Base-by-base conservation (phyloP, 1,140 invertebrate genomes). In the Maconellicoccus hirsutus region DNA sequence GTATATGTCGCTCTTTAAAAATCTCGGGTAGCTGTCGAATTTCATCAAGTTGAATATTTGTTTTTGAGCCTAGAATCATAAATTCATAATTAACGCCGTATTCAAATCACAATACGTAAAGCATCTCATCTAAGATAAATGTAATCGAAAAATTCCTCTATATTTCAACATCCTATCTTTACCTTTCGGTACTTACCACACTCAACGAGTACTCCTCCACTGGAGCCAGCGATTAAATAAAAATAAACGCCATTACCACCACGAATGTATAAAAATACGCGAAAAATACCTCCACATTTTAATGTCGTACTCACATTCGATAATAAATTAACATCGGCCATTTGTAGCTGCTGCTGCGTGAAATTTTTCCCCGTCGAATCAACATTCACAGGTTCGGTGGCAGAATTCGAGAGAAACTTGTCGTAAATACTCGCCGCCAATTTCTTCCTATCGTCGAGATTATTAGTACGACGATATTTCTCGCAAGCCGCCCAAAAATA, bases 1-100 rank as follows among this genome's bases (percentile, higher is more conserved):
- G 80, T 96, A 97, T 27, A 94, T 81, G 71, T 91, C 87, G 0
- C 93, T 96, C 76, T 94, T 91, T 26, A 98, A 83, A 80, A 98
- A 98, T 27, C 94, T 85, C 33, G 92, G 90, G 82, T 97, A 98
- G 81, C 93, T 94, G 81, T 98, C 96, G 79, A 96, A 96, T 80
- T 97, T 97, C 93, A 98, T 97, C 74, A 98, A 82, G 82, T 96
- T 96, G 79, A 94, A 97, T 72, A 98, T 94, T 82, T 98, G 92
- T 77, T 93, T 92, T 78, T 93, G 91, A 0, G 91, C 90, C 82
- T 88, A 75, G 72, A 71, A 59, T 69, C 19, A 71, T 33, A 70
- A 38, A 33, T 33, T 12, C 7, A 23, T 16, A 6, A 22, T 2
- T 22, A 7, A 69, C 25, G n/a, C n/a, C n/a, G n/a, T n/a, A n/a